Base-by-base conservation (phyloP, 2,797 vertebrate genomes). In the Periparus ater region DNA sequence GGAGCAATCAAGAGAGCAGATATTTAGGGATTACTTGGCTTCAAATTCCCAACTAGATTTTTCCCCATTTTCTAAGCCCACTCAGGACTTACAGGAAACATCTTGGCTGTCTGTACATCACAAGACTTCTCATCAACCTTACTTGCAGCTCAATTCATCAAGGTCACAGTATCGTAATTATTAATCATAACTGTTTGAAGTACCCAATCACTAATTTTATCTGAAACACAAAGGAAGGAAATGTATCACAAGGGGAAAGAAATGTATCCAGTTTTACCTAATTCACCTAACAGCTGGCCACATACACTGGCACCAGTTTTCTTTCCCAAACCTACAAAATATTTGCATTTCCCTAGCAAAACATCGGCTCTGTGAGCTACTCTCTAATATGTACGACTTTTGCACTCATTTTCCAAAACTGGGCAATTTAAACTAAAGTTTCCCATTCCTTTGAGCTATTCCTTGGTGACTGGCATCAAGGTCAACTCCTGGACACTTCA, bases 371-470 rank as follows among this genome's bases (percentile, higher is more conserved):
- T 21, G 10, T 16, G 17, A 89, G 53, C 54, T 67, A 25, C 23
- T 51, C 48, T 40, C 29, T 36, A 36, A 65, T 65, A 70, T 1
- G 0, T 3, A 58, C 6, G 9, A 3, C 19, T n/a, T 6, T 27
- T 14, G 9, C 16, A 38, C 6, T 40, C 4, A 19, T 53, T 76
- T 32, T 57, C 48, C 53, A 93, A 55, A 87, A 94, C 30, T 9
- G 13, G 23, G 22, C 53, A 91, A 38, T 30, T 67, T 23, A 51
- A 38, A 60, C 15, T 3, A 11, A 86, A 86, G 77, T 44, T 68
- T 75, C 48, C 47, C 44, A 84, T 42, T 74, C 47, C 62, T 88
- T 11, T 50, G 51, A 86, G 73, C 66, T 77, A 34, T 29, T 91
- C 75, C 58, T 71, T 34, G 13, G 36, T 54, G 42, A 65, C 0